Evolutionary conservation across 2,113 vertebrate species (phyloP).

Genomic region (Sylvietta virens): DNA sequence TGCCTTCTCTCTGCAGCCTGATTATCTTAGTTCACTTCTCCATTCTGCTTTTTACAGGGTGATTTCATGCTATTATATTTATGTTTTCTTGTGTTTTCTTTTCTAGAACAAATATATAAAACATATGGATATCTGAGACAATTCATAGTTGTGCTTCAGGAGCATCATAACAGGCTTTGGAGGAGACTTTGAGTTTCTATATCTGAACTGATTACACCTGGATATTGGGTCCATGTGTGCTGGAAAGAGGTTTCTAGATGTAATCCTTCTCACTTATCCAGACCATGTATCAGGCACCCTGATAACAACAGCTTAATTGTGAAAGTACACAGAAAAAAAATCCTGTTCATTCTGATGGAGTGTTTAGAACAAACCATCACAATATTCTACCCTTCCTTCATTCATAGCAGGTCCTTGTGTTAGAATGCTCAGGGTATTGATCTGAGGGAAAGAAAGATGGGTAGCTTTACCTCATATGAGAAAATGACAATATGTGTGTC

Average conservation of each 20-base stretch:
- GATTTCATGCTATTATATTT: not conserved
- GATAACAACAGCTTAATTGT: not conserved
- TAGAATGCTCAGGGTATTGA: not conserved
- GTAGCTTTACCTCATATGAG: not conserved
- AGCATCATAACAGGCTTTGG: not conserved
- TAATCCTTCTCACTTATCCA: not conserved
- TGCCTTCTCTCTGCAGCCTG: not conserved
- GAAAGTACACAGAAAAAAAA: not conserved
- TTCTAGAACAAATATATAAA: not conserved
- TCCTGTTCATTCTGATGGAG: not conserved
- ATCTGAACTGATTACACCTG: not conserved
- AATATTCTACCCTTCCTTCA: not conserved
- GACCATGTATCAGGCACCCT: not conserved
- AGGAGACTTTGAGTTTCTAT: not conserved
- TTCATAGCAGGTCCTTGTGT: not conserved
- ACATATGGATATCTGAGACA: not conserved
- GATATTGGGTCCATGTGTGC: not conserved
- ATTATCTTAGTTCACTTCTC: not conserved
- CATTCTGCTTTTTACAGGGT: not conserved
- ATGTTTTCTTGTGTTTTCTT: not conserved
- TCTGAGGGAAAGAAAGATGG: not conserved
- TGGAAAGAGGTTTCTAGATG: not conserved
- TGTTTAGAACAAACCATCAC: not conserved
- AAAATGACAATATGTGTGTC: not conserved
- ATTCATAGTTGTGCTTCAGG: not conserved